Conservation (phyloP, 2,888 invertebrate species). For the Dicranocentrus wangi region DNA sequence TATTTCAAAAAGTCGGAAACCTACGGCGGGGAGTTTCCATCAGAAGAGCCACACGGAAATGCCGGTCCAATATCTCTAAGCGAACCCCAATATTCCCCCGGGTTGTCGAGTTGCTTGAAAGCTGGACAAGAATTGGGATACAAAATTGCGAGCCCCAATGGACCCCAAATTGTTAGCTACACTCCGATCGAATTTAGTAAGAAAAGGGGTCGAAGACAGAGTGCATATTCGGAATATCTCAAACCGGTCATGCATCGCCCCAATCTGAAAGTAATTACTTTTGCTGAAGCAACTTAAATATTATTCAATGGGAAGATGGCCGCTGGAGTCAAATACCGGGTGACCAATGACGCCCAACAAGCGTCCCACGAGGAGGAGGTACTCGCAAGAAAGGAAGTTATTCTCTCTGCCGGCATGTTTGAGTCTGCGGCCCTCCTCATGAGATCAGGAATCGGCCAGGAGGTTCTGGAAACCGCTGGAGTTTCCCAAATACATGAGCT, state of each 20-base stretch:
- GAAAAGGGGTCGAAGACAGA: not conserved
- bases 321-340: not conserved
- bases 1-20: conserved; percentile 54
- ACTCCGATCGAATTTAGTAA: not conserved
- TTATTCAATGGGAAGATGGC: not conserved
- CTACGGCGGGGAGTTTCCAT: conserved; percentile 32
- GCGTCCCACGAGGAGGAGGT: not conserved
- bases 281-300: not conserved
- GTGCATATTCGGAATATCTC: not conserved
- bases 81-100: conserved; percentile 33
- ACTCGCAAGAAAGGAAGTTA: conserved; percentile 12
- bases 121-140: conserved; percentile 54
- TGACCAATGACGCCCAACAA: no score
- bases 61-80: conserved; percentile 46
- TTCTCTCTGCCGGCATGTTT: conserved; percentile 14
- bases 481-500: not conserved
- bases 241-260: not conserved
- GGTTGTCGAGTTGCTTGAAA: conserved; percentile 22
- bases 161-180: conserved; percentile 42
- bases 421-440: conserved; percentile 20
- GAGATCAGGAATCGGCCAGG: conserved; percentile 36
- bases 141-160: conserved; percentile 47
- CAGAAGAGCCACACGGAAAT: conserved; percentile 44
- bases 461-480: not conserved
- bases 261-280: not conserved